Percentiles rank a stretch among this genome's conserved stretches.
Evolutionary conservation across 2,113 vertebrate genomes (phyloP).

Genomic region (Glaucomys volans): DNA sequence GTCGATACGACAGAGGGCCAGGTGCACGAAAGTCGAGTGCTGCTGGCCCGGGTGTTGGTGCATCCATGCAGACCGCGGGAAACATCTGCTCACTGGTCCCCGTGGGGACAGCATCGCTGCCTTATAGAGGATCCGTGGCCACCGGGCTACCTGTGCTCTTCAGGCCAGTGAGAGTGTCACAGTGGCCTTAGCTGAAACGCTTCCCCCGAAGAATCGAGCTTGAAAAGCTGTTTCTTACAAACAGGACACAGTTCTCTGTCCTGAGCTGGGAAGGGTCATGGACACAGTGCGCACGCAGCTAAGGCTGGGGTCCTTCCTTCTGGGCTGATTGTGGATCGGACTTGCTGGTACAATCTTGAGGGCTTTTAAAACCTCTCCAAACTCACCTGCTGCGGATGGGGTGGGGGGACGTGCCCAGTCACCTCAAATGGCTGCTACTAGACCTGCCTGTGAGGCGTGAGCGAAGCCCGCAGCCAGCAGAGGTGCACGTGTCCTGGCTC

Average conservation of each 20-base stretch:
- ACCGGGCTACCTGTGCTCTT: not conserved
- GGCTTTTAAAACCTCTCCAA: not conserved
- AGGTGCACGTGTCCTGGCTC: not conserved
- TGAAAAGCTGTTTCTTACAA: not conserved
- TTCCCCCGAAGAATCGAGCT: not conserved
- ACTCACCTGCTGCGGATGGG: not conserved
- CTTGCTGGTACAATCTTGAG: not conserved
- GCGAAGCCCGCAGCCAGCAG: too few relatives aligned
- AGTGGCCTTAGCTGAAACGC: not conserved
- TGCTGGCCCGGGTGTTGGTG: conserved; percentile 64
- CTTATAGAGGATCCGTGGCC: too few relatives aligned
- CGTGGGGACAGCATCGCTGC: too few relatives aligned
- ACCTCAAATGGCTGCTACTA: fast-evolving
- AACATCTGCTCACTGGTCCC: conserved; percentile 71
- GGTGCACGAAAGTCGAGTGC: conserved; percentile 63
- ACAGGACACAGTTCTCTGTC: too few relatives aligned
- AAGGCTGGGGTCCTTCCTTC: too few relatives aligned
- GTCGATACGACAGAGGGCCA: conserved; percentile 66
- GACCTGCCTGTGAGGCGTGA: too few relatives aligned
- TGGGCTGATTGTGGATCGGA: too few relatives aligned
- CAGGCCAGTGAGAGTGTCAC: not conserved
- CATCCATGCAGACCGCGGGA: conserved; percentile 63
- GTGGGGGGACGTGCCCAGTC: too few relatives aligned
- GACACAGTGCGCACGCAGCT: fast-evolving
- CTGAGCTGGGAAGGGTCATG: not conserved